Evolutionary conservation across 2,113 vertebrate genomes (phyloP), one percentile per base, ranked within the genome.

Genomic region (Symphodus melops): DNA sequence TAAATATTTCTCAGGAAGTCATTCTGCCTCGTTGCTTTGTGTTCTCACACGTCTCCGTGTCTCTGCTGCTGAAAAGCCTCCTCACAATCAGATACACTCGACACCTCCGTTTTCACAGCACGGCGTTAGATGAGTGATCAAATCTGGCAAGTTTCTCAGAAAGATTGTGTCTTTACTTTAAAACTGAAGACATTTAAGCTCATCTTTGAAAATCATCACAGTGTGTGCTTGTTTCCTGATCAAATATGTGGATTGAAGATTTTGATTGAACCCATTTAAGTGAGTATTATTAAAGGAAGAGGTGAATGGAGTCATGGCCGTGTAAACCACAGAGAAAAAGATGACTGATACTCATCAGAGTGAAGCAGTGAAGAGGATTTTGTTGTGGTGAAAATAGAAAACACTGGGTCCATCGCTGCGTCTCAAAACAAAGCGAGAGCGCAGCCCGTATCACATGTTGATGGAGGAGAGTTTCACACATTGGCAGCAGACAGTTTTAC

Each of bases 31-130:
- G 66, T 80, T 79, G 23, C 48, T 67, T 73, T 28, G 37, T 58
- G 54, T 74, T 41, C 33, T 86, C 58, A 23, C 65, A 71, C 57
- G 63, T 65, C 41, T 78, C 67, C n/a, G 9, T 58, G 66, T 78
- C 55, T 62, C 49, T 66, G 51, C 68, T 80, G 72, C 60, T 55
- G 49, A 79, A 72, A 80, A 64, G 53, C 62, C 25, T 73, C 65
- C 67, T 71, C 41, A 61, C 62, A 75, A 52, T 49, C 12, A 25
- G 58, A 62, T 25, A 8, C 74, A 46, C 13, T 66, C 33, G 8
- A 68, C 70, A 64, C 53, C 62, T 21, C 46, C 42, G 53, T n/a
- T 77, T 36, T 59, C 72, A 53, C 56, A 74, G 53, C 28, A 46
- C 25, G 61, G 56, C 55, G 83, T 68, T 62, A 56, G 17, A 72